Evolutionary conservation across 2,888 invertebrate genomes (phyloP), one percentile per base, ranked within the genome.

Genomic region (Tethea ocularis): DNA sequence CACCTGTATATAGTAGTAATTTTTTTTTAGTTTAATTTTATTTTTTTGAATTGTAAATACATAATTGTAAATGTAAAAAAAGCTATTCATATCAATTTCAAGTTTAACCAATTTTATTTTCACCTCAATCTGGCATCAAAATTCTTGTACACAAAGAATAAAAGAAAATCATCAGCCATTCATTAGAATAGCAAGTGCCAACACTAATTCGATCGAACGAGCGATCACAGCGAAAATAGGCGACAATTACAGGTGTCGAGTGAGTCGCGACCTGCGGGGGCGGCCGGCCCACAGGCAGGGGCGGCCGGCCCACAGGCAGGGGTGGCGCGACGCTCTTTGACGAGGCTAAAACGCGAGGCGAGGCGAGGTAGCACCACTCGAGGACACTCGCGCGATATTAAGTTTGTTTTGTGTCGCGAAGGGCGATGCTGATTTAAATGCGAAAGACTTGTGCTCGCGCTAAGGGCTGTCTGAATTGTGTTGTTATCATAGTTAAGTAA

Each of bases 371-470:
- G 41, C 60, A 53, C 56, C 33, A 57, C 59, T 57, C 59, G 63
- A 67, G 72, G 71, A 76, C 72, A 65, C 73, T 71, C 73, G 76
- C 73, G 59, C 66, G 71, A 82, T 81, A 82, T 82, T 83, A 76
- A 80, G 86, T 87, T 86, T 83, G 84, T 82, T 82, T 78, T 81
- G 83, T 68, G 74, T 76, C 75, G 75, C 70, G 68, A 67, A 71
- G 79, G 75, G 75, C 70, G 72, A 61, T 57, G 58, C 69, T 76
- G 67, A 83, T 84, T 82, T 78, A 80, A 86, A 83, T 84, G 74
- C 76, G 76, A 77, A 78, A 78, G 69, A 71, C 63, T 60, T 61
- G 69, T 68, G 63, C 65, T 67, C 17, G 41, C 15, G 52, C 22
- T 15, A 24, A 33, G 58, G 38, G 51, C 51, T 57, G 26, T 24